These are phyloP conservation scores for Arnoldichthys spilopterus DNA, from an alignment of 2,797 vertebrate species.

Conservation along the genomic window DNA sequence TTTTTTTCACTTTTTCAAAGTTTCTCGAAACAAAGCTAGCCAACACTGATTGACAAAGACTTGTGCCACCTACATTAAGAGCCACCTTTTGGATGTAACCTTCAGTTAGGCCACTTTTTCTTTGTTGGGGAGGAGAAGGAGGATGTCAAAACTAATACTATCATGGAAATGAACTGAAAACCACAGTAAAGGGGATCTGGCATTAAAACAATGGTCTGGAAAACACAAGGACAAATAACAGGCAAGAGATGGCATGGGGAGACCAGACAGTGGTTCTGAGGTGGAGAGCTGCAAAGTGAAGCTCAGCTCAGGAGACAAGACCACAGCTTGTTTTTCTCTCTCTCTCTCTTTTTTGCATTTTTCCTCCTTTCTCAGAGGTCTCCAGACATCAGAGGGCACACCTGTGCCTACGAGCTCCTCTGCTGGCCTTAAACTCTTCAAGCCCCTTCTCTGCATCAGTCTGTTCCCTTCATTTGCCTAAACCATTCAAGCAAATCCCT, in stretches of 20 bases:
- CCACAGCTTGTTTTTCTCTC: conserved; percentile 21
- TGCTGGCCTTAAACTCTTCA: conserved; percentile 18
- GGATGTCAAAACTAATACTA: conserved; percentile 60
- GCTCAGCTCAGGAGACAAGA: neutral
- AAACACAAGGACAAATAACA: conserved; percentile 60
- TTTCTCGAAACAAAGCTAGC: conserved; percentile 56
- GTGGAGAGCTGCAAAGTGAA: neutral
- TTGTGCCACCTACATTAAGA: conserved; percentile 44
- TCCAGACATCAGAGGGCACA: conserved; percentile 39
- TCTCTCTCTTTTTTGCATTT: conserved; percentile 51
- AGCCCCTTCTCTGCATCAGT: neutral
- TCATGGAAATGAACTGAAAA: conserved; percentile 53
- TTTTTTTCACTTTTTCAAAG: conserved; percentile 29
- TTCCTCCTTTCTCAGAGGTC: conserved; percentile 56
- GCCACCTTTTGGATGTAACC: conserved; percentile 35
- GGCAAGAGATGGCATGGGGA: conserved; percentile 57
- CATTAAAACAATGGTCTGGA: conserved; percentile 56
- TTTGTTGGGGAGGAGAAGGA: neutral
- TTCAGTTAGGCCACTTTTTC: conserved; percentile 52
- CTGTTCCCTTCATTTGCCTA: conserved; percentile 57
- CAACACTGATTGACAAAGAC: conserved; percentile 49
- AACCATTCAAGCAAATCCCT: conserved; percentile 70
- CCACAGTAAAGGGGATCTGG: conserved; percentile 56
- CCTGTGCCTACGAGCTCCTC: conserved; percentile 35
- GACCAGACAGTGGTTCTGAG: neutral